A percentile compares a stretch with the other conserved stretches of the same genome.
phyloP scores from a whole-genome alignment of 2,888 invertebrate genomes.

The Gandaritis pyraliata region DNA sequence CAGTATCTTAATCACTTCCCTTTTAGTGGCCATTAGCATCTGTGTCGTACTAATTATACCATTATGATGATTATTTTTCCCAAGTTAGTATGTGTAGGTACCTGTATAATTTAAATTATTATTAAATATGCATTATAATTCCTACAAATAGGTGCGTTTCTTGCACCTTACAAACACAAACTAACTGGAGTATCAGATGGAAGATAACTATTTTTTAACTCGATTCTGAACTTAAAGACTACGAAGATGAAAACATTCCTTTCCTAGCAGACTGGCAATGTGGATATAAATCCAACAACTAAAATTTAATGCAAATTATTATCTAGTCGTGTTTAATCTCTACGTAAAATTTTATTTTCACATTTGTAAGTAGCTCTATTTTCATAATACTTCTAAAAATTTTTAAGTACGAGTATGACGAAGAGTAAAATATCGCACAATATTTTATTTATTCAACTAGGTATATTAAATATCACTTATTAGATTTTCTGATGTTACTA shows the following conservation, averaged over 20 bases:
- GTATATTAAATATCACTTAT: neutral
- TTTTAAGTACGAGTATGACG: neutral
- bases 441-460: conserved; percentile 1
- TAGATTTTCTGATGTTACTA: conserved; percentile 12
- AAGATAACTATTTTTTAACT: neutral
- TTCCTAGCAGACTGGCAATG: conserved; percentile 1
- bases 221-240: neutral
- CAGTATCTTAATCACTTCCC: too few relatives aligned
- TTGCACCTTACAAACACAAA: neutral
- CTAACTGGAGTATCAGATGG: neutral
- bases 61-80: conserved; percentile 8
- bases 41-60: neutral
- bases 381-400: neutral
- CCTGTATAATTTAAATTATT: conserved; percentile 5
- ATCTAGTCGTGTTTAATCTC: conserved; percentile 27
- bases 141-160: neutral
- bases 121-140: conserved; percentile 6
- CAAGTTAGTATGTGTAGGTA: neutral
- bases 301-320: conserved; percentile 10
- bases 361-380: neutral
- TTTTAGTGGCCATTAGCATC: too few relatives aligned
- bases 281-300: neutral
- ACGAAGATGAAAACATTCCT: neutral
- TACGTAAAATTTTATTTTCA: conserved; percentile 5
- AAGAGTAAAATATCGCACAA: conserved; percentile 17